Base-by-base conservation (phyloP, 2,113 vertebrate genomes). In the Eurypyga helias region DNA sequence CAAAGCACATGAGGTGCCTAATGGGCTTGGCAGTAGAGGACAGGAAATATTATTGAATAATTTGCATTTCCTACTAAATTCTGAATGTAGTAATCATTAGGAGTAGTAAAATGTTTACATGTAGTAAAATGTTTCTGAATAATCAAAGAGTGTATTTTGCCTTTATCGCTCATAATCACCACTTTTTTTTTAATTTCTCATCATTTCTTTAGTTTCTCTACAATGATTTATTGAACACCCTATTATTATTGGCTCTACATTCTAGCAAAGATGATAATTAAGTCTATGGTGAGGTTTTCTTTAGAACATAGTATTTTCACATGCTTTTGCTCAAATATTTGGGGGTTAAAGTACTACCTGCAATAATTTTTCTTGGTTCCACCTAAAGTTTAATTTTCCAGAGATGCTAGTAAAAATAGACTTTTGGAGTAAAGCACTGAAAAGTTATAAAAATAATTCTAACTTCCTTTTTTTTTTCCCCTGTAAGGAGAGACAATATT, bases 121-220 rank as follows among this genome's bases (percentile, higher is more conserved):
- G 18, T 84, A 77, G n/a, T 75, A 94, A 94, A 95, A 83, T 2
- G 3, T 70, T 96, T 55, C 72, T 64, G 49, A 92, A 84, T 79
- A 91, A 96, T 93, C 67, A 57, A 92, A 69, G 52, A 49, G 11
- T 43, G 31, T 78, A 49, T 97, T 96, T 95, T 87, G 10, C 26
- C 48, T 86, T 72, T 11, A 52, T 64, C 28, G 95, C 43, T 87
- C 36, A 38, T 54, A 82, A 57, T 73, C 1, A 2, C 26, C 9
- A 70, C 49, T 71, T 36, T 65, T 41, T 57, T 51, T 38, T 24
- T 5, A 38, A 67, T 55, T 73, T 66, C 19, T n/a, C 65, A 49
- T 64, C 0, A 58, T 87, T 92, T 87, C 62, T 95, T 95, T 94
- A 70, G 46, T 87, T 97, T 83, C 12, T 52, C 66, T 88, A 31